Percentiles rank a stretch among this genome's conserved stretches.
Conservation (phyloP, 2,888 invertebrate genomes). For the Masnerella sp. region DNA sequence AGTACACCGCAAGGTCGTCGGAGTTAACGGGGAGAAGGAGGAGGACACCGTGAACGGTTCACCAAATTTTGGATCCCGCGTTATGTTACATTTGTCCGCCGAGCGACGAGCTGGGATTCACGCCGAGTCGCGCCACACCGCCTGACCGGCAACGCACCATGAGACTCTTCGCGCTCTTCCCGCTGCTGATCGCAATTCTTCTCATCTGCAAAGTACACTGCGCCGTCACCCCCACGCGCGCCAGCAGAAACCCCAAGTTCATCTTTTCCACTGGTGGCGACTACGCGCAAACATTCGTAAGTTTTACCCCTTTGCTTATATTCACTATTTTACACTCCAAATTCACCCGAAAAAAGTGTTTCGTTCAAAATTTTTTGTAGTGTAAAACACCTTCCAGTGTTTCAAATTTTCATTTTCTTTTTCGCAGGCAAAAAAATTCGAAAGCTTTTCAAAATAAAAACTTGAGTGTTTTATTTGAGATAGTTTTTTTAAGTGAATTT, state of each 20-base stretch:
- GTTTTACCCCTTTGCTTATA: no score
- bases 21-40: slow-evolving; percentile 40
- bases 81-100: slow-evolving; percentile 46
- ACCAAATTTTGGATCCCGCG: slow-evolving; percentile 47
- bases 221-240: slow-evolving; percentile 19
- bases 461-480: no score
- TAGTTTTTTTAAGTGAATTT: no score
- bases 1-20: slow-evolving; percentile 39
- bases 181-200: slow-evolving; percentile 16
- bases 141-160: slow-evolving; percentile 10
- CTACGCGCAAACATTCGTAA: slow-evolving; percentile 37
- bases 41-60: slow-evolving; percentile 48
- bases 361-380: no score
- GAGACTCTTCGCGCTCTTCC: slow-evolving; percentile 29
- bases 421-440: no score
- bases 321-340: no score
- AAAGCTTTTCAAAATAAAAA: no score
- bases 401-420: no score
- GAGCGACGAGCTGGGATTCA: slow-evolving; percentile 39
- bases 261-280: background rate
- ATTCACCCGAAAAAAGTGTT: no score
- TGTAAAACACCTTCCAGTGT: no score
- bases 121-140: slow-evolving; percentile 22
- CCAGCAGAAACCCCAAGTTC: slow-evolving; percentile 19
- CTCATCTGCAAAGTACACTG: slow-evolving; percentile 23